Evolutionary conservation across 2,113 vertebrate genomes (phyloP).

Genomic region (Callionymus lyra): DNA sequence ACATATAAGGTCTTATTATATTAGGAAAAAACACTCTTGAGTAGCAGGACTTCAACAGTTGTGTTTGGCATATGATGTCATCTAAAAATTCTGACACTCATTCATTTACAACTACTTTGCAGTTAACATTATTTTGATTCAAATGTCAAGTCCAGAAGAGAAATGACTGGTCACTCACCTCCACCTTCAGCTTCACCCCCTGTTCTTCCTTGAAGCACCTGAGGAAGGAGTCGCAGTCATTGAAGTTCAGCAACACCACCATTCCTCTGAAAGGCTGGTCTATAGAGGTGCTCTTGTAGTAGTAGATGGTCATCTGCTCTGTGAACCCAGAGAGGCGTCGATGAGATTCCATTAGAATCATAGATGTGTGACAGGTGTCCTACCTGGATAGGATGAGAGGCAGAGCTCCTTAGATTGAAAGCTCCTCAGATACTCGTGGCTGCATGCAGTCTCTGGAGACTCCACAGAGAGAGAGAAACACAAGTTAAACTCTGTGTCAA

Average conservation of each 20-base stretch:
- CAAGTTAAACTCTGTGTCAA: background rate
- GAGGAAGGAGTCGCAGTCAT: conserved; percentile 50
- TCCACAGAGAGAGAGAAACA: conserved; percentile 17
- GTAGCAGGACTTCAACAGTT: too few species aligned
- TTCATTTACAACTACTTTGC: too few species aligned
- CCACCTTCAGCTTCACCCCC: conserved; percentile 28
- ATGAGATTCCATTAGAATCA: too few species aligned
- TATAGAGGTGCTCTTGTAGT: conserved; percentile 40
- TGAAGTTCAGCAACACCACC: conserved; percentile 61
- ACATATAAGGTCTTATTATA: too few species aligned
- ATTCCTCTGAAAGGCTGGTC: conserved; percentile 19
- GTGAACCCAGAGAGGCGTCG: conserved; percentile 4
- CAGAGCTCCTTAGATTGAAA: conserved; percentile 14
- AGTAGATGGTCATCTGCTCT: conserved; percentile 61
- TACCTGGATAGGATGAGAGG: conserved; percentile 44
- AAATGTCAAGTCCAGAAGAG: too few species aligned
- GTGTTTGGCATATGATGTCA: too few species aligned
- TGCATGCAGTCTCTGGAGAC: conserved; percentile 40
- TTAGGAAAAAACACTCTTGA: too few species aligned
- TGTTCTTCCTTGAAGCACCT: conserved; percentile 33
- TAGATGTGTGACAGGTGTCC: background rate
- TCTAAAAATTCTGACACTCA: too few species aligned
- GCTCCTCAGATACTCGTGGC: conserved; percentile 20
- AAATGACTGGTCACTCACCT: conserved; percentile 34
- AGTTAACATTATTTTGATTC: too few species aligned